These are phyloP conservation scores for Aethes cnicana DNA, from an alignment of 2,888 invertebrate genomes.

Conservation along the genomic window DNA sequence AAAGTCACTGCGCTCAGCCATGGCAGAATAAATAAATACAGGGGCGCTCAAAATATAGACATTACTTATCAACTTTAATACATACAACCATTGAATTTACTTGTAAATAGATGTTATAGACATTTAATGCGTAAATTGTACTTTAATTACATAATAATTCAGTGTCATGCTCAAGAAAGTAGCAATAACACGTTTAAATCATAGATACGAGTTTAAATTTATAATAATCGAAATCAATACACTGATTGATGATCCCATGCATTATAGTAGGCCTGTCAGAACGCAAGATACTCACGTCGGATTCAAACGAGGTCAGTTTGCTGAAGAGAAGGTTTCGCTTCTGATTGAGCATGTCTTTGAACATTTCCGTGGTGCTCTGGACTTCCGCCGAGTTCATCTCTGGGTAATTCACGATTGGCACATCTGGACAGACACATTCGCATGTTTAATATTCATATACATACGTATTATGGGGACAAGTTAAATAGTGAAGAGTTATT, in stretches of 20 bases:
- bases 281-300: slow-evolving; percentile 87
- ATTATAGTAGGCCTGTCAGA: slow-evolving; percentile 7
- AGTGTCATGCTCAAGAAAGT: slow-evolving; percentile 24
- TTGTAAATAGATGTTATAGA: slow-evolving; percentile 14
- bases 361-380: slow-evolving; percentile 94
- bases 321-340: slow-evolving; percentile 93
- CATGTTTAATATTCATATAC: no score
- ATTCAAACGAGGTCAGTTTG: slow-evolving; percentile 94
- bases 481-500: no score
- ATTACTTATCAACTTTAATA: neutral
- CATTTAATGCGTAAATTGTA: slow-evolving; percentile 12
- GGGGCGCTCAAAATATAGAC: slow-evolving; percentile 7
- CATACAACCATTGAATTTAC: slow-evolving; percentile 3
- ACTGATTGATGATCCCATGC: slow-evolving; percentile 22
- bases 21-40: slow-evolving; percentile 14
- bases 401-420: slow-evolving; percentile 83
- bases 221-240: slow-evolving; percentile 13
- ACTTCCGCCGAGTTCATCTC: slow-evolving; percentile 85
- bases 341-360: slow-evolving; percentile 95
- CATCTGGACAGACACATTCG: slow-evolving; percentile 53
- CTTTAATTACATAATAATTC: slow-evolving; percentile 7
- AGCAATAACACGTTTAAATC: slow-evolving; percentile 20
- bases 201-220: slow-evolving; percentile 12
- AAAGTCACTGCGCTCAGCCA: slow-evolving; percentile 15
- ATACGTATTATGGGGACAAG: no score